Base-by-base conservation (phyloP, 1,140 invertebrate genomes). In the Cydia fagiglandana region DNA sequence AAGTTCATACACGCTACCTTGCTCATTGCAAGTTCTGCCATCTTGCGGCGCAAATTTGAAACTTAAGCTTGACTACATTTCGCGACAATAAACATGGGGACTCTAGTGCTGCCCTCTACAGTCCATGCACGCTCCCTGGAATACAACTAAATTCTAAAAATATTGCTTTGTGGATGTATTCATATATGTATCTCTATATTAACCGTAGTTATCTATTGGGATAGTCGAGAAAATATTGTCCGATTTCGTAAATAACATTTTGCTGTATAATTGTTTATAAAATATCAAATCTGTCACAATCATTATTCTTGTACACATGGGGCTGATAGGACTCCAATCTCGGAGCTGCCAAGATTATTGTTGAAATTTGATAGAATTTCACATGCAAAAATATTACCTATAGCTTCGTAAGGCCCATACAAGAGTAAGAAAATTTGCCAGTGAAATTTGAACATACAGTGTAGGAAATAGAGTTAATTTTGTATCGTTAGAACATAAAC, bases 271-370 rank as follows among this genome's bases (percentile, higher is more conserved):
- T 66, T 50, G 34, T 78, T 75, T 74, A 68, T 24, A 81, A 81
- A 81, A 81, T 81, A 81, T 66, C 61, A 78, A 74, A 78, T 81
- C 75, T 79, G 64, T 79, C 77, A 47, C 73, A 74, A 73, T 75
- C 76, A 79, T 77, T 45, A 70, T 61, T 75, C 76, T 81, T 77
- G 75, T 77, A 79, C 80, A 66, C 30, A 17, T 68, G 28, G 75
- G 47, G 17, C 50, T 24, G 30, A 70, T 30, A 17, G 75, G 75
- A 17, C 6, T n/a, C 15, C 20, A 7, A 61, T 24, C 20, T 61
- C 56, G 7, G 56, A 10, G 20, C 56, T 61, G 56, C 17, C 56
- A 61, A 61, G 10, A 61, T 61, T 24, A 61, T 12, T 20, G 3
- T 61, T 24, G 17, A 10, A 6, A 61, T 53, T 53, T 4, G 0